A percentile compares a stretch with the other conserved stretches of the same genome.
Evolutionary conservation across 2,797 vertebrate species (phyloP).

Genomic region (Sebastes nivosus): DNA sequence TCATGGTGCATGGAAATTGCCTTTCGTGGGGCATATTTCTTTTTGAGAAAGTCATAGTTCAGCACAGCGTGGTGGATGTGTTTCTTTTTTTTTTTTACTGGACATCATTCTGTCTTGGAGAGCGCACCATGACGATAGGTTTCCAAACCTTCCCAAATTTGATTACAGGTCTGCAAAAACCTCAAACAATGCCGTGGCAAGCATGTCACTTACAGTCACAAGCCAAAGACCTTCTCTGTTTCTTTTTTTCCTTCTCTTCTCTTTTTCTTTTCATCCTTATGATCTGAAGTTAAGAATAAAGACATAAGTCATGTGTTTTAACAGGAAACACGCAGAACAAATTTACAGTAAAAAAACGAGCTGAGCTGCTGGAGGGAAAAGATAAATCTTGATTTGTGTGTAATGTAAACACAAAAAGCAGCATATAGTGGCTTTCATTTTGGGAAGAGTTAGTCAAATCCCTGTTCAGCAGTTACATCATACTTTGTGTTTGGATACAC

Average conservation of each 20-base stretch:
- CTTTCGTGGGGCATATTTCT: slow-evolving; percentile 42
- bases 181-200: slow-evolving; percentile 82
- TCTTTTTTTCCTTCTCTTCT: slow-evolving; percentile 33
- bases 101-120: slow-evolving; percentile 75
- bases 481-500: slow-evolving; percentile 11
- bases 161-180: slow-evolving; percentile 84
- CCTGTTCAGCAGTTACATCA: not conserved
- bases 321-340: slow-evolving; percentile 60
- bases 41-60: slow-evolving; percentile 28
- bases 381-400: slow-evolving; percentile 35
- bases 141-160: slow-evolving; percentile 77
- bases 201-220: slow-evolving; percentile 71
- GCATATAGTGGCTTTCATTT: slow-evolving; percentile 20
- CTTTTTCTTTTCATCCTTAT: slow-evolving; percentile 66
- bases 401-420: slow-evolving; percentile 36
- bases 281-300: slow-evolving; percentile 71
- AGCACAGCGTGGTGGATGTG: slow-evolving; percentile 14
- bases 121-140: slow-evolving; percentile 70
- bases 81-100: slow-evolving; percentile 60
- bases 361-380: slow-evolving; percentile 22
- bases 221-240: slow-evolving; percentile 60
- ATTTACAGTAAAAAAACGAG: slow-evolving; percentile 48
- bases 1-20: slow-evolving; percentile 61
- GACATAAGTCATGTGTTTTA: slow-evolving; percentile 56
- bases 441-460: not conserved